phyloP scores from a whole-genome alignment of 2,888 invertebrate species.

The Stenoptilia bipunctidactyla region DNA sequence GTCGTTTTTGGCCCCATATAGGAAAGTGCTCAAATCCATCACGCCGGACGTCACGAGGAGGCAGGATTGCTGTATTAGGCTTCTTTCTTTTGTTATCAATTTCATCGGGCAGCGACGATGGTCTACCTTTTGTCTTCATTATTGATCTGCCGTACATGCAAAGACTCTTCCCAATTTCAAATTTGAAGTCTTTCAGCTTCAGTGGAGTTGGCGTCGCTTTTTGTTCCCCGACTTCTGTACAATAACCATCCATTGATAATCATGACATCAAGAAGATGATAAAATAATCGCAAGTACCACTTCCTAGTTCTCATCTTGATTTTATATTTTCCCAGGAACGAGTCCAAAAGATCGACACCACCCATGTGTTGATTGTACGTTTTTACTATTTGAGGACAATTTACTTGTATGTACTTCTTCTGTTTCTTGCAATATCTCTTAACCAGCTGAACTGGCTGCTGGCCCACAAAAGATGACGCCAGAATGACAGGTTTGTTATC shows the following conservation, averaged over 20 bases:
- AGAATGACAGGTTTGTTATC: constrained; percentile 15
- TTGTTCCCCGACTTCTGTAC: constrained; percentile 9
- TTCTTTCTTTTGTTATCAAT: constrained; percentile 8
- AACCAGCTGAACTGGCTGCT: constrained; percentile 9
- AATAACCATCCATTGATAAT: constrained; percentile 12
- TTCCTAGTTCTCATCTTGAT: constrained; percentile 13
- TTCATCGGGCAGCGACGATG: constrained; percentile 1
- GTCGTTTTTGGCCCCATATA: constrained; percentile 14
- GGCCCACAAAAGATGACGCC: constrained; percentile 14
- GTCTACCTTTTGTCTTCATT: constrained; percentile 10
- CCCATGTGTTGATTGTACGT: constrained; percentile 14
- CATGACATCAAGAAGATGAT: constrained; percentile 13
- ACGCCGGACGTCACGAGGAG: constrained; percentile 15
- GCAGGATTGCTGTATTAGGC: constrained; percentile 8
- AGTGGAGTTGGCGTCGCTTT: constrained; percentile 5
- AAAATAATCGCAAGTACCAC: constrained; percentile 15
- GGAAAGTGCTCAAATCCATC: constrained; percentile 18
- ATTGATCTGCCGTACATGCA: constrained; percentile 10
- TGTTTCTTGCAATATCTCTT: constrained; percentile 14
- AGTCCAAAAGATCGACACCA: constrained; percentile 15
- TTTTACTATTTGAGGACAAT: constrained; percentile 11
- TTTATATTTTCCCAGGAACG: constrained; percentile 13
- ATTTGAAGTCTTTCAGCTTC: constrained; percentile 10
- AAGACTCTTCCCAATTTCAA: constrained; percentile 11
- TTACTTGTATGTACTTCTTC: constrained; percentile 12